These are phyloP conservation scores for Acleris literana DNA, from an alignment of 2,888 invertebrate species.

Conservation along the genomic window DNA sequence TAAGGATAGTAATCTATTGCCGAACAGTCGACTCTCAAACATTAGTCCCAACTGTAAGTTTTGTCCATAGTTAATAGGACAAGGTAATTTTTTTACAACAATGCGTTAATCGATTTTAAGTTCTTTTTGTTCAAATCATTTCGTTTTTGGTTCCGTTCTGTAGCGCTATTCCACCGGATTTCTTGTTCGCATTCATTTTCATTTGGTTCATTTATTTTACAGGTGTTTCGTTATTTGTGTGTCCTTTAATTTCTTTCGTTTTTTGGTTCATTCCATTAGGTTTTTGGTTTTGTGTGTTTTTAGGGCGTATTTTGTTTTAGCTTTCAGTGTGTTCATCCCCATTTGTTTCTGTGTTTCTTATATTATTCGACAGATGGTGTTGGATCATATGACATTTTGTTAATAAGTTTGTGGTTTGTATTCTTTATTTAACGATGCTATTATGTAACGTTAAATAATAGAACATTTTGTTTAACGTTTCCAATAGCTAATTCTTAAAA, in stretches of 20 bases:
- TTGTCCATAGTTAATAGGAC: too few relatives aligned
- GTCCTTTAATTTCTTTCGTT: conserved; percentile 8
- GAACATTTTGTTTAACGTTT: too few relatives aligned
- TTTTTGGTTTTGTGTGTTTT: not conserved
- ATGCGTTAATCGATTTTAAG: conserved; percentile 19
- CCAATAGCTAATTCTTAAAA: too few relatives aligned
- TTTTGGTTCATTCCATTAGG: not conserved
- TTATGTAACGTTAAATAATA: too few relatives aligned
- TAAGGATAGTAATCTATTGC: too few relatives aligned
- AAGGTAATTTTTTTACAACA: not conserved
- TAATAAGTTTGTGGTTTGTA: too few relatives aligned
- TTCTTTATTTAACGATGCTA: too few relatives aligned
- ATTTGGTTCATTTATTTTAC: conserved; percentile 14
- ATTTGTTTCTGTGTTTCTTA: not conserved
- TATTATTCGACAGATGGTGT: not conserved
- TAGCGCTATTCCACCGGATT: conserved; percentile 26
- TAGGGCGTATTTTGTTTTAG: not conserved
- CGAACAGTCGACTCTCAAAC: too few relatives aligned
- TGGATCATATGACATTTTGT: not conserved
- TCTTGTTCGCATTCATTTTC: conserved; percentile 6
- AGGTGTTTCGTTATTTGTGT: conserved; percentile 13
- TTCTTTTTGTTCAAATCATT: conserved; percentile 1
- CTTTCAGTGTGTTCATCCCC: conserved; percentile 8
- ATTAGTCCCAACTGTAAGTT: too few relatives aligned
- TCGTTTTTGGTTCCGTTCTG: conserved; percentile 35